A percentile compares a stretch with the other conserved stretches of the same genome.
These are phyloP conservation scores for Himalopsyche anomala DNA, from an alignment of 2,888 invertebrate species.

Conservation along the genomic window DNA sequence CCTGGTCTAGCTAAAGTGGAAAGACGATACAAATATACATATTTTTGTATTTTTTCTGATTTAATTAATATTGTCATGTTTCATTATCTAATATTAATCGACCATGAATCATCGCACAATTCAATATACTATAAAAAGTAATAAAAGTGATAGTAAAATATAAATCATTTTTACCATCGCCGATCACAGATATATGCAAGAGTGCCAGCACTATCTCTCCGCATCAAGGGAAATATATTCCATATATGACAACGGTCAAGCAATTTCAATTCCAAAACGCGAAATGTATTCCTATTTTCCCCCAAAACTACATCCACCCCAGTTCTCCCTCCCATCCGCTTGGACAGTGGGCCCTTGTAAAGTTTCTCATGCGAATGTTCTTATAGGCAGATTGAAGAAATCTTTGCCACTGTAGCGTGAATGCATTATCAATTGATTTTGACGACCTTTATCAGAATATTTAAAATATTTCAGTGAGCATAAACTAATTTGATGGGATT, in stretches of 20 bases:
- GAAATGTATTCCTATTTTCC: slow-evolving; percentile 55
- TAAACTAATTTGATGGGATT: too few relatives aligned
- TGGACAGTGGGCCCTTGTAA: slow-evolving; percentile 51
- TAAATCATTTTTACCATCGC: background rate
- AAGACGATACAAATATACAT: too few relatives aligned
- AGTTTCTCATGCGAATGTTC: slow-evolving; percentile 43
- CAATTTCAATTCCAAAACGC: slow-evolving; percentile 63
- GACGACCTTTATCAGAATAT: background rate
- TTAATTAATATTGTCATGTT: too few relatives aligned
- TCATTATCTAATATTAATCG: too few relatives aligned
- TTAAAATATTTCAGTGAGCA: too few relatives aligned
- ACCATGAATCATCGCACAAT: too few relatives aligned
- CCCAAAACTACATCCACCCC: slow-evolving; percentile 27
- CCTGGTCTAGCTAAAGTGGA: too few relatives aligned
- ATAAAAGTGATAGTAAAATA: too few relatives aligned
- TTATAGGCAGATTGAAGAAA: slow-evolving; percentile 35
- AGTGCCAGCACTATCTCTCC: background rate
- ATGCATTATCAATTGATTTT: slow-evolving; percentile 43
- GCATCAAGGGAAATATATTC: slow-evolving; percentile 43
- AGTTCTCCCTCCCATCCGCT: background rate
- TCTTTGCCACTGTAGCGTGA: background rate
- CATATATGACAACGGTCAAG: slow-evolving; percentile 62
- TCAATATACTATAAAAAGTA: too few relatives aligned
- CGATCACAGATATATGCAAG: background rate
- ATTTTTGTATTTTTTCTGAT: too few relatives aligned